Conservation (phyloP, 2,797 vertebrate species). For the Crax fasciolata region DNA sequence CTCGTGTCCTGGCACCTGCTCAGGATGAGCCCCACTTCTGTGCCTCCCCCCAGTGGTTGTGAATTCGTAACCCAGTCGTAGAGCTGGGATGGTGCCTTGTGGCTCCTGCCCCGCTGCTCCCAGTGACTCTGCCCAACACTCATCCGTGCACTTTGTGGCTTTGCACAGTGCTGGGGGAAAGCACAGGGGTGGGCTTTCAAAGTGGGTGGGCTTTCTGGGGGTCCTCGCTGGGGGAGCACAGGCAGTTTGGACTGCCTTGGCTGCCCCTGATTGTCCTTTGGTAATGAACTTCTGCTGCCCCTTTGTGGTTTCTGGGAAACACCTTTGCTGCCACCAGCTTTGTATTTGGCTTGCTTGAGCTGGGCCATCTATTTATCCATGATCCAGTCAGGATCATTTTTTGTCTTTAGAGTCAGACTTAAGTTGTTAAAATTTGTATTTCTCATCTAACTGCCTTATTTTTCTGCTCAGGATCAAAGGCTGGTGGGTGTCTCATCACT, state of each 20-base stretch:
- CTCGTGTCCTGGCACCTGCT: neutral
- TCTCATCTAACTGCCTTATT: rapidly evolving
- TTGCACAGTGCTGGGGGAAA: too few species aligned
- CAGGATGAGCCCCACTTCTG: rapidly evolving
- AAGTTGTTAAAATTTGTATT: neutral
- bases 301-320: neutral
- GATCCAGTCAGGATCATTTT: neutral
- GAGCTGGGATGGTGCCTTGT: neutral
- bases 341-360: neutral
- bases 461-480: conserved; percentile 91
- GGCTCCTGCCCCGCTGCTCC: neutral
- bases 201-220: neutral
- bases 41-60: neutral
- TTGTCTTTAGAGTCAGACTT: neutral
- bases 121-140: neutral
- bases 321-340: neutral
- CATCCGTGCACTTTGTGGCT: too few species aligned
- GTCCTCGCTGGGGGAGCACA: neutral
- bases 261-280: neutral
- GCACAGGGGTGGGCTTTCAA: neutral
- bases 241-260: neutral
- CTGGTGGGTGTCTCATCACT: conserved; percentile 99
- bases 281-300: neutral
- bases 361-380: rapidly evolving
- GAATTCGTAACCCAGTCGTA: rapidly evolving